Base-by-base conservation (phyloP, 2,888 invertebrate genomes). In the Hydriomena furcata region DNA sequence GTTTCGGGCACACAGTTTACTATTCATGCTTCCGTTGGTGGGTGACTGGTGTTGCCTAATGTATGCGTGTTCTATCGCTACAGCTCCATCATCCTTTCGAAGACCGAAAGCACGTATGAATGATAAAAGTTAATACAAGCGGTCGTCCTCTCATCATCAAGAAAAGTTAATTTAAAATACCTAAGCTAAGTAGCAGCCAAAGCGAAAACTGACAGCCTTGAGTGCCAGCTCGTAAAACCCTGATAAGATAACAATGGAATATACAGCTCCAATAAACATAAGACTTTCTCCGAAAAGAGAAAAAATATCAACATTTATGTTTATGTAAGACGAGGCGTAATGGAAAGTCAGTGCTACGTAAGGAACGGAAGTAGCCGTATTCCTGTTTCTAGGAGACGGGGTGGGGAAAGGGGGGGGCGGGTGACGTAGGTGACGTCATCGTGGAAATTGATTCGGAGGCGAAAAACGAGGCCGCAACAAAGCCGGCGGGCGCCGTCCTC, bases 401-500 rank as follows among this genome's bases (percentile, higher is more conserved):
- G 66, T 67, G 50, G 38, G 58, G 64, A 63, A 56, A 60, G 54
- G 55, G 56, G 73, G 64, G 59, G 66, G 68, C 55, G 65, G 61
- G 63, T 54, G 71, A 61, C 63, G 71, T 64, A 53, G 63, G 74
- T 83, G 85, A 84, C 85, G 85, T 87, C 84, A 87, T 75, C 72
- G 75, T 80, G 78, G 76, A 83, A 85, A 87, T 87, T 87, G 86
- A 87, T 87, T 86, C 79, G 77, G 73, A 76, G 80, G 80, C 80
- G 82, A 81, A 86, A 84, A 84, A 84, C 78, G 79, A 77, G 81
- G 84, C 81, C 82, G 79, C 75, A 76, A 78, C 79, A 78, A 81
- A 79, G 71, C 71, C 74, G 75, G 73, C 76, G 78, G 81, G 79
- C 80, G 82, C 71, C 60, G 74, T 71, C 74, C 79, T 71, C 61